phyloP scores from a whole-genome alignment of 2,888 invertebrate genomes.

The Aphodius granarius region DNA sequence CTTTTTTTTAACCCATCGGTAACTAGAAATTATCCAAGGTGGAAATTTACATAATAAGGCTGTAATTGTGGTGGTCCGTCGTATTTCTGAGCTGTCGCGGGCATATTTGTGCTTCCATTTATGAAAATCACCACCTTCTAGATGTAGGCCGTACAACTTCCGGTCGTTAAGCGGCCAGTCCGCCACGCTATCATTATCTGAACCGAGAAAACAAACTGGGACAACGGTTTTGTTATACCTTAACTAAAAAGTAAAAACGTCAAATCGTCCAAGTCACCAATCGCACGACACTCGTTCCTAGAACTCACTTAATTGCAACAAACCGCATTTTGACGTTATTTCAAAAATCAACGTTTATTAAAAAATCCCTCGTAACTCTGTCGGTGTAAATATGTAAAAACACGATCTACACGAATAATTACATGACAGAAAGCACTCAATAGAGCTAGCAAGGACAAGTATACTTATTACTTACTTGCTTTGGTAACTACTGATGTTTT shows the following conservation, averaged over 20 bases:
- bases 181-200: neutral
- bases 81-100: neutral
- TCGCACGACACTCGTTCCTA: neutral
- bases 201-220: neutral
- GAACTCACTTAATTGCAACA: neutral
- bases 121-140: neutral
- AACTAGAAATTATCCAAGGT: neutral
- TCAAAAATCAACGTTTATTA: too few species aligned
- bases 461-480: neutral
- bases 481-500: neutral
- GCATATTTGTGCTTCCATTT: neutral
- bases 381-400: neutral
- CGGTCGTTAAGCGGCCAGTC: neutral
- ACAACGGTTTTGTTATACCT: neutral
- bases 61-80: neutral
- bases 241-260: neutral
- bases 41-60: neutral
- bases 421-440: neutral
- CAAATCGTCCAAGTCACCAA: neutral
- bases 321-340: neutral
- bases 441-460: neutral
- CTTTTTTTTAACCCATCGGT: neutral
- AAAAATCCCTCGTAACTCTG: too few species aligned
- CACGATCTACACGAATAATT: neutral
- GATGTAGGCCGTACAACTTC: neutral